Percentiles rank a stretch among this genome's conserved stretches.
Conservation (phyloP, 2,888 invertebrate species). For the Corythucha ciliata region DNA sequence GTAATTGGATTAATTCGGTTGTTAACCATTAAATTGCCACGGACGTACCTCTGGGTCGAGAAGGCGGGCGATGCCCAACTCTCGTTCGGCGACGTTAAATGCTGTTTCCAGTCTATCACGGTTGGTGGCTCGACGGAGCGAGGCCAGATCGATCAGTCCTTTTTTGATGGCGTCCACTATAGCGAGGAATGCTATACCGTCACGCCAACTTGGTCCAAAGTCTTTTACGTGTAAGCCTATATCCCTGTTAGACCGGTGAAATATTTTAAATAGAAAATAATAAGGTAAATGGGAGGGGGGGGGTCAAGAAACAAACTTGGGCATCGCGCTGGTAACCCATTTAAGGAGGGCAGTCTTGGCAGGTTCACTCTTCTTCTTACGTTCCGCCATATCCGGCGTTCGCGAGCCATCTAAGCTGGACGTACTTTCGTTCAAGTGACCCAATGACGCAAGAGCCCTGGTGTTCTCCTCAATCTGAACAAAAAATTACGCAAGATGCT, state of each 20-base stretch:
- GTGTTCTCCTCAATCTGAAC: slow-evolving; percentile 88
- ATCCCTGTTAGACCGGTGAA: slow-evolving; percentile 49
- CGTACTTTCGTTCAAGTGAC: slow-evolving; percentile 67
- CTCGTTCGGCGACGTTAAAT: slow-evolving; percentile 82
- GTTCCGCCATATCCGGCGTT: slow-evolving; percentile 40
- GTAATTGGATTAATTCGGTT: neutral
- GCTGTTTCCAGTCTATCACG: slow-evolving; percentile 79
- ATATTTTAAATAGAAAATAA: neutral
- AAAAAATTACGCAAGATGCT: slow-evolving; percentile 12
- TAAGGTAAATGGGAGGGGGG: neutral
- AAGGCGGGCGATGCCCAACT: slow-evolving; percentile 82
- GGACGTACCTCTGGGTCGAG: slow-evolving; percentile 67
- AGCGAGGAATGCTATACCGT: slow-evolving; percentile 89
- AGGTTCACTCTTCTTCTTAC: slow-evolving; percentile 44
- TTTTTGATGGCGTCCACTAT: slow-evolving; percentile 91
- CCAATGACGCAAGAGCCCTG: slow-evolving; percentile 74
- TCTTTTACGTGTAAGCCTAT: slow-evolving; percentile 81
- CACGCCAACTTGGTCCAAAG: slow-evolving; percentile 92
- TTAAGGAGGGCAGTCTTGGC: slow-evolving; percentile 83
- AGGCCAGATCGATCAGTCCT: slow-evolving; percentile 78
- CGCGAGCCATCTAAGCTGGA: slow-evolving; percentile 67
- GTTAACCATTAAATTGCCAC: neutral
- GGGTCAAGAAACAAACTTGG: slow-evolving; percentile 47
- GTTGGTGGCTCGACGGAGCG: slow-evolving; percentile 68
- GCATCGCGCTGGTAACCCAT: slow-evolving; percentile 89